phyloP scores from a whole-genome alignment of 1,140 invertebrate species.

The Bombus affinis region DNA sequence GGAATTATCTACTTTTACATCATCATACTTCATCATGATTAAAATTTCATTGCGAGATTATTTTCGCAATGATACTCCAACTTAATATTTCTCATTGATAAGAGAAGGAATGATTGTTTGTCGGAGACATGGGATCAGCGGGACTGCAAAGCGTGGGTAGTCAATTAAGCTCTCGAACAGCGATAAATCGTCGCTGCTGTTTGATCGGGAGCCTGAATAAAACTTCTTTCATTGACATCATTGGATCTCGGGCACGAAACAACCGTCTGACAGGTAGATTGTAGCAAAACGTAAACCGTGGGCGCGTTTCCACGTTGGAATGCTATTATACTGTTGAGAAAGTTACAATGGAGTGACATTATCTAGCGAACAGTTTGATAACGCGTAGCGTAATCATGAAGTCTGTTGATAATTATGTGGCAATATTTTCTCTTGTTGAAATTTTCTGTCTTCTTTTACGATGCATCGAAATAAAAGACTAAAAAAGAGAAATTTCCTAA shows the following conservation, averaged over 20 bases:
- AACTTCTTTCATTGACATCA: conserved; percentile 48
- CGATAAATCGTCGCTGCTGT: conserved; percentile 56
- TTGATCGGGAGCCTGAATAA: conserved; percentile 7
- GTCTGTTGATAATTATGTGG: conserved; percentile 2
- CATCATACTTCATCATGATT: not conserved
- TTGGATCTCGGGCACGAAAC: conserved; percentile 35
- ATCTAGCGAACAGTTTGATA: conserved; percentile 14
- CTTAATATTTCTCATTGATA: not conserved
- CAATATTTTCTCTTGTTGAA: not conserved
- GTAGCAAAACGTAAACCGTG: conserved; percentile 40
- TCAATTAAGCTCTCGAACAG: conserved; percentile 51
- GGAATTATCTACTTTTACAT: not conserved
- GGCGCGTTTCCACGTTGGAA: conserved; percentile 30
- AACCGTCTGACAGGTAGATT: conserved; percentile 43
- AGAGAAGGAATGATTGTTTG: conserved; percentile 18
- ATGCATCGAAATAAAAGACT: not conserved
- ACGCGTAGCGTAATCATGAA: not conserved
- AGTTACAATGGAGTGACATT: conserved; percentile 42
- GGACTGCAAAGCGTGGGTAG: conserved; percentile 31
- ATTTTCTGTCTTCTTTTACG: not conserved
- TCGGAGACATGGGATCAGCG: conserved; percentile 4
- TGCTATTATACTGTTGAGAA: conserved; percentile 41
- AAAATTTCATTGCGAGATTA: not conserved
- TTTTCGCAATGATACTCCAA: not conserved
- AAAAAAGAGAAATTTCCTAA: not conserved